Conservation (phyloP, 1,140 invertebrate species). For the Zaprionus ghesquierei region DNA sequence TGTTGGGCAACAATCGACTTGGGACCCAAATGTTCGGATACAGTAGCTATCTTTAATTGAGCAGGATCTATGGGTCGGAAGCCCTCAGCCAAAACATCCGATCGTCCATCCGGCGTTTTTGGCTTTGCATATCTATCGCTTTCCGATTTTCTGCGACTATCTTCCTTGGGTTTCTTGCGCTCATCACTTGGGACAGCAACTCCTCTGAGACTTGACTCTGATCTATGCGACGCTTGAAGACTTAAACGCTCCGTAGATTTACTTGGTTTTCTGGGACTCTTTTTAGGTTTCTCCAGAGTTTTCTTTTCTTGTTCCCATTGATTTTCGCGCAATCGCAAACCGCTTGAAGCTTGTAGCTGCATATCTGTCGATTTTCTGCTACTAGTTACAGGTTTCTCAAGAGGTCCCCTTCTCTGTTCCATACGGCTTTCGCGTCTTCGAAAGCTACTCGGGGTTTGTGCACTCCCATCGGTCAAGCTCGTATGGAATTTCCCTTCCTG, state of each 20-base stretch:
- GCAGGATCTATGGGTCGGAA: background rate
- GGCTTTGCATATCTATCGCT: background rate
- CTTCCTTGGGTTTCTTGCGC: background rate
- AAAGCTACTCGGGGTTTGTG: background rate
- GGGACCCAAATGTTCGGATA: background rate
- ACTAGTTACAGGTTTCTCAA: background rate
- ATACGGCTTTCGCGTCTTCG: background rate
- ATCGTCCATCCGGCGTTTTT: background rate
- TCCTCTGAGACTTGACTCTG: background rate
- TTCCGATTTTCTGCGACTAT: background rate
- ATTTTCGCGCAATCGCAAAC: background rate
- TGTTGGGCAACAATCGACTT: background rate
- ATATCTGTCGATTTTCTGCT: background rate
- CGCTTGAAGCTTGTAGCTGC: background rate
- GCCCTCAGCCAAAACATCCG: background rate
- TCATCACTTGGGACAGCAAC: background rate
- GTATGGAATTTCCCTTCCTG: background rate
- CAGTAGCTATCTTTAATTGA: background rate
- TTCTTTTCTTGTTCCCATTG: background rate
- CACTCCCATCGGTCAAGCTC: background rate
- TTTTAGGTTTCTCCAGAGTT: background rate
- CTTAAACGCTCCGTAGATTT: background rate
- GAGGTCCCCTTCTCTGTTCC: background rate
- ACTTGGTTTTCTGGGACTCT: background rate
- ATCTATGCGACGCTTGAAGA: too few relatives aligned